Evolutionary conservation across 2,797 vertebrate species (phyloP).

Genomic region (Tokudaia muenninki): DNA sequence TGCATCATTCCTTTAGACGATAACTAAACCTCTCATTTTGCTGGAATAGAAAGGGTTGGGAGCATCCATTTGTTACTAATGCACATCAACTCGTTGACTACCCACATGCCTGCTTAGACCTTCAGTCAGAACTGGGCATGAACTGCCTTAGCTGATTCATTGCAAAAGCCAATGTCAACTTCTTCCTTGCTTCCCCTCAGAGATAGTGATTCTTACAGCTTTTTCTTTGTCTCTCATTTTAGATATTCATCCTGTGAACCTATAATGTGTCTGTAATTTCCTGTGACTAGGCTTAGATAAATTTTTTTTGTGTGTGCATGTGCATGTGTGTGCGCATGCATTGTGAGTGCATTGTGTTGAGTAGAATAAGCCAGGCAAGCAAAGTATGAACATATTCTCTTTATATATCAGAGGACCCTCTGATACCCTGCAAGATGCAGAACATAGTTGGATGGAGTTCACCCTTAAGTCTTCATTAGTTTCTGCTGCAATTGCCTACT

Average conservation of each 20-base stretch:
- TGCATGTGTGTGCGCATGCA: too few species aligned
- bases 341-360: not conserved
- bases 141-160: not conserved
- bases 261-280: not conserved
- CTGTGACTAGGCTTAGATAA: not conserved
- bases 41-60: not conserved
- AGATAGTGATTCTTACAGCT: not conserved
- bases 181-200: not conserved
- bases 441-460: not conserved
- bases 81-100: not conserved
- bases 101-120: not conserved
- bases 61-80: not conserved
- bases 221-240: not conserved
- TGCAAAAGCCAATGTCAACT: not conserved
- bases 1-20: not conserved
- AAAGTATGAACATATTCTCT: not conserved
- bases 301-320: not conserved
- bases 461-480: not conserved
- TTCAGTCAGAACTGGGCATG: not conserved
- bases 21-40: not conserved
- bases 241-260: not conserved
- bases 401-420: not conserved
- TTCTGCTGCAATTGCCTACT: not conserved
- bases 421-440: not conserved
- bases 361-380: not conserved